Evolutionary conservation across 2,113 vertebrate genomes (phyloP).

Genomic region (Nothoprocta perdicaria): DNA sequence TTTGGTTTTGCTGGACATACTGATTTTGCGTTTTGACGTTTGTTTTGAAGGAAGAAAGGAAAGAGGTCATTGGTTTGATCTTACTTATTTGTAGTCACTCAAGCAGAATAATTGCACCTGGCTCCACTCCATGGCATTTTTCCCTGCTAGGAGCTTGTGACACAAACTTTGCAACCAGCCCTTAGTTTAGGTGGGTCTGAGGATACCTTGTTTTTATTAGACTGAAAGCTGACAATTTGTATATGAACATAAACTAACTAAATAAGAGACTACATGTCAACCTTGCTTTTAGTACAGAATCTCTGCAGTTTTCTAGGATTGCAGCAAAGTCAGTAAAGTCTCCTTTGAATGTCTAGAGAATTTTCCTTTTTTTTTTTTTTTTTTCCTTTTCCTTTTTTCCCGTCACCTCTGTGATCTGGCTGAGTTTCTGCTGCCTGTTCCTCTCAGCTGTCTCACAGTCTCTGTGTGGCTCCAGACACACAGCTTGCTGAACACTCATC

Average conservation of each 20-base stretch:
- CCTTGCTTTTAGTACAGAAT: background rate
- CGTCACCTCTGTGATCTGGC: background rate
- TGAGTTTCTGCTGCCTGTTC: background rate
- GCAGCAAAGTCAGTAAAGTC: background rate
- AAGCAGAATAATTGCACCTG: background rate
- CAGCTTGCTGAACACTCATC: background rate
- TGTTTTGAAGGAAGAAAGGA: constrained; percentile 19
- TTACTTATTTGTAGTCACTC: constrained; percentile 7
- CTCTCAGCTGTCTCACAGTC: background rate
- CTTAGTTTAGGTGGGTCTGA: background rate
- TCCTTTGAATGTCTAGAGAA: background rate
- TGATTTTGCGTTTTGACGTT: constrained; percentile 45
- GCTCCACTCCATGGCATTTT: background rate
- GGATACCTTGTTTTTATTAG: background rate
- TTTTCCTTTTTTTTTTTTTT: background rate
- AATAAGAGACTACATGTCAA: background rate
- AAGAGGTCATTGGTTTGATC: constrained; percentile 26
- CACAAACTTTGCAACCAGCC: background rate
- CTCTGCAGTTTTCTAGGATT: accelerated
- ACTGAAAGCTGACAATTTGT: background rate
- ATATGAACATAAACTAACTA: background rate
- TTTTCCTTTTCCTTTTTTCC: background rate
- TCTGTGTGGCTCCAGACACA: background rate
- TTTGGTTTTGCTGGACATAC: constrained; percentile 19
- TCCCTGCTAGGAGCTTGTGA: background rate